Evolutionary conservation across 2,797 vertebrate genomes (phyloP).

Genomic region (Peromyscus eremicus): DNA sequence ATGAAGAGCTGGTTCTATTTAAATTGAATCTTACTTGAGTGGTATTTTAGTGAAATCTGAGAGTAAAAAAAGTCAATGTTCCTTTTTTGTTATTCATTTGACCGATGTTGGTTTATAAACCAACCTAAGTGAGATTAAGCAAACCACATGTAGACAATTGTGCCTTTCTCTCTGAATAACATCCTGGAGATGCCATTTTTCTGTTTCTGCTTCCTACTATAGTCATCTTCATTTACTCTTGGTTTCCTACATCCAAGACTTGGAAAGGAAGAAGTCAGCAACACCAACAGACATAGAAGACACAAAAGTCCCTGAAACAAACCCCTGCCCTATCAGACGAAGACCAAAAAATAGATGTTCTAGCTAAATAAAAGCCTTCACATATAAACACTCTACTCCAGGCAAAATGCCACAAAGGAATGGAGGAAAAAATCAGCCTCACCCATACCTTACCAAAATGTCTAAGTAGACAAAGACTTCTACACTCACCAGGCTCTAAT

Average conservation of each 20-base stretch:
- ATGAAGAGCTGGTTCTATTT: background rate
- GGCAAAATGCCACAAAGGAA: background rate
- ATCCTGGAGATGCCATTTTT: background rate
- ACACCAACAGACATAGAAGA: background rate
- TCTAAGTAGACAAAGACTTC: background rate
- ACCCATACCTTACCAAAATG: background rate
- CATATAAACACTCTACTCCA: background rate
- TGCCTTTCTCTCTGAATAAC: background rate
- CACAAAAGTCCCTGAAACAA: background rate
- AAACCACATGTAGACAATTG: background rate
- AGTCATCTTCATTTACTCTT: conserved; percentile 14
- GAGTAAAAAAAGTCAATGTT: background rate
- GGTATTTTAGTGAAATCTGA: background rate
- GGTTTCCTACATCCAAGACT: background rate
- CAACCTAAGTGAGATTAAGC: background rate
- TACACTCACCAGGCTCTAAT: background rate
- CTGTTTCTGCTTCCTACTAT: background rate
- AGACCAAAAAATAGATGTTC: background rate
- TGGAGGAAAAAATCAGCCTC: too few relatives aligned
- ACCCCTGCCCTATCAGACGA: background rate
- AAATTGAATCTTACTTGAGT: background rate
- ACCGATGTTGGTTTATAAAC: background rate
- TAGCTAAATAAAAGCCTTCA: background rate
- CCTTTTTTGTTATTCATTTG: background rate
- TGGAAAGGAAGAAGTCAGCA: conserved; percentile 19